Evolutionary conservation across 2,888 invertebrate species (phyloP), one percentile per base, ranked within the genome.

Genomic region (Latheticus oryzae): DNA sequence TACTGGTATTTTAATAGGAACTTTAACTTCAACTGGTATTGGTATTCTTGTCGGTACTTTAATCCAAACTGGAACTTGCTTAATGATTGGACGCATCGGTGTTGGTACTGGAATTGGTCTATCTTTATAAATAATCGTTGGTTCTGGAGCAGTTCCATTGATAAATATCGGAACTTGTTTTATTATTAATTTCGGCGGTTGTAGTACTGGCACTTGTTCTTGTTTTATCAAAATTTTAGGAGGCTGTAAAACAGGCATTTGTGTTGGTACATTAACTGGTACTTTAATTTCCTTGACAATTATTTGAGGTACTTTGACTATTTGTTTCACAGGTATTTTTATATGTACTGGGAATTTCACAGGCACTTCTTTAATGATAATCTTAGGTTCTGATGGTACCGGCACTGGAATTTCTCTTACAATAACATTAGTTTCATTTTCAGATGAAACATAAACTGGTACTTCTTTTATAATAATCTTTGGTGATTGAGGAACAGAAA

Each of bases 101-200:
- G 8, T 5, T 3, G 38, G 21, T 15, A 33, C 8, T 7, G 4
- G 13, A 15, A 33, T 16, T 1, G 16, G 33, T 33, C 15, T 33
- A 8, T 33, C 33, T 1, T 5, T 12, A 1, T 15, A 1, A n/a
- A 33, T 33, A 13, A 33, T 33, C 5, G 2, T 33, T 33, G 33
- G 33, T 7, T 33, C 15, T 1, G 8, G 13, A 15, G 12, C 15
- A 33, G 9, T 9, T n/a, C 33, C 12, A 11, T 33, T 33, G 3
- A 8, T 33, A 15, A 9, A 9, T n/a, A 26, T 9, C 1, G 42
- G 33, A 5, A 51, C 40, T 9, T 51, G 13, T 40, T 60, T 60
- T 8, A 60, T 17, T 26, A 60, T 45, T 9, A 60, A 23, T 37
- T 15, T 52, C 5, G 60, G 50, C 16, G 43, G 42, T 16, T 42